A percentile compares a stretch with the other conserved stretches of the same genome.
Conservation (phyloP, 2,888 invertebrate genomes). For the Flexamia atlantica region DNA sequence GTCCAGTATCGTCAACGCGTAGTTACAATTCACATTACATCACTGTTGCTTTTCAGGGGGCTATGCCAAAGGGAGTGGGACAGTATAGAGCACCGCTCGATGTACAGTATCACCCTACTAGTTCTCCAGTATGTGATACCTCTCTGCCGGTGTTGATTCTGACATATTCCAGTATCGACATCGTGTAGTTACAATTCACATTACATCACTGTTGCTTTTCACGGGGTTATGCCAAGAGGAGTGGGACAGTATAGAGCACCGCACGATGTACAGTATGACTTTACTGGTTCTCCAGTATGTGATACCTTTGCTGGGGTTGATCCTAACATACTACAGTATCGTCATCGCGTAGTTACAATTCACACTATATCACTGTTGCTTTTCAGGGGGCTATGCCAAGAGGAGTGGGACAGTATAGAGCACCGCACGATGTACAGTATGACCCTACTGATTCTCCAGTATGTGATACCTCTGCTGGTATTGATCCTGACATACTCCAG, state of each 20-base stretch:
- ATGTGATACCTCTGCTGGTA: constrained; percentile 88
- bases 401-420: constrained; percentile 82
- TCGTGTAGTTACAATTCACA: no score
- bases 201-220: no score
- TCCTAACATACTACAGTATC: constrained; percentile 92
- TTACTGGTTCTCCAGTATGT: constrained; percentile 91
- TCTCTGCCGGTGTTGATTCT: constrained; percentile 86
- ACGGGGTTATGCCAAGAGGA: constrained; percentile 86
- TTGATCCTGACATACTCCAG: constrained; percentile 91
- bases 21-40: no score
- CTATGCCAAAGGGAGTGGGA: constrained; percentile 87
- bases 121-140: constrained; percentile 92
- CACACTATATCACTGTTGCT: no score
- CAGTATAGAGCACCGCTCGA: constrained; percentile 79
- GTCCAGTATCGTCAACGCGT: constrained; percentile 88
- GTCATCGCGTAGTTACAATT: no score
- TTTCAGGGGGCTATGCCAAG: constrained; percentile 84
- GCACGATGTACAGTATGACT: constrained; percentile 86
- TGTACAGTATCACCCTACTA: constrained; percentile 88
- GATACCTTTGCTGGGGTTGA: constrained; percentile 87
- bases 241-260: constrained; percentile 82
- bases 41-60: constrained; percentile 83
- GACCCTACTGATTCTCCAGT: constrained; percentile 89
- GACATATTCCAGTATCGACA: constrained; percentile 91
- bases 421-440: constrained; percentile 87